phyloP scores from a whole-genome alignment of 1,140 invertebrate genomes.

The Drosophila grimshawi region DNA sequence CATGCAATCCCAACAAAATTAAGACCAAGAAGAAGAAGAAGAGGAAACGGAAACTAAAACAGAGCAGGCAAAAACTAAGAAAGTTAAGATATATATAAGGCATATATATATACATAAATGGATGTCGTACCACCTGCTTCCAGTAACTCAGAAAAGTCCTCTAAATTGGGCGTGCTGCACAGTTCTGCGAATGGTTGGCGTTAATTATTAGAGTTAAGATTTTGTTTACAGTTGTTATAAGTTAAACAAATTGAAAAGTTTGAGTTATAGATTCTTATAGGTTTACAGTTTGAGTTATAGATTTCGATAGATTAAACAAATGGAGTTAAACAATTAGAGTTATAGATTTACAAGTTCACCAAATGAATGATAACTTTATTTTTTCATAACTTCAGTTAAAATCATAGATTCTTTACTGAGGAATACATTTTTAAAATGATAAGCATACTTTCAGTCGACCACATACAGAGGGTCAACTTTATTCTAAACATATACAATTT shows the following conservation, averaged over 20 bases:
- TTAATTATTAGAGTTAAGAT: conserved; percentile 32
- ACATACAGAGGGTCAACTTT: no score
- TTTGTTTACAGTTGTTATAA: conserved; percentile 5
- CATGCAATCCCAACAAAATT: conserved; percentile 56
- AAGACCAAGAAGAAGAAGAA: conserved; percentile 31
- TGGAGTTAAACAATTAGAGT: no score
- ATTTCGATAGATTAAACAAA: background rate
- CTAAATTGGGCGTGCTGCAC: conserved; percentile 71
- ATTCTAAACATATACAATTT: no score
- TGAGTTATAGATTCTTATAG: no score
- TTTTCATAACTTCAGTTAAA: no score
- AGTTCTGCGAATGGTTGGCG: conserved; percentile 53
- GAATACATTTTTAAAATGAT: no score
- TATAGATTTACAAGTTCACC: no score
- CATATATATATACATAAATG: background rate
- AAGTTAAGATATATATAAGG: conserved; percentile 22
- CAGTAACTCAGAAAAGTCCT: conserved; percentile 76
- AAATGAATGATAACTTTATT: no score
- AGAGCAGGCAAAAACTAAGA: conserved; percentile 18
- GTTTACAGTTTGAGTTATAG: background rate
- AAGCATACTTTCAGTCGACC: no score
- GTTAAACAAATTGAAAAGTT: background rate
- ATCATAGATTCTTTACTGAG: no score
- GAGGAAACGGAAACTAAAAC: conserved; percentile 32
- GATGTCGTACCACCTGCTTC: conserved; percentile 77